Conservation (phyloP, 1,140 invertebrate genomes). For the Acromyrmex heyeri region DNA sequence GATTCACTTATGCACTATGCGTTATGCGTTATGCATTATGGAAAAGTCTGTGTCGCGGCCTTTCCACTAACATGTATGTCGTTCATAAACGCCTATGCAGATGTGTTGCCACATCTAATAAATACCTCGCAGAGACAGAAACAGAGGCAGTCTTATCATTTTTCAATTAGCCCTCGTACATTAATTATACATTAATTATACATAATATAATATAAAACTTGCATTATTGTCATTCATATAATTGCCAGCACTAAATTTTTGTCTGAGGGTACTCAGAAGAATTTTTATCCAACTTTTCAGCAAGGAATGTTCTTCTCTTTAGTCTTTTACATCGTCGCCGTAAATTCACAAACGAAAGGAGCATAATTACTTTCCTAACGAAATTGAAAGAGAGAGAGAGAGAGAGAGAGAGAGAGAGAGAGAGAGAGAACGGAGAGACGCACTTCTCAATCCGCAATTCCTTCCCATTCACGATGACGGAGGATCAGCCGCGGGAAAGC, state of each 20-base stretch:
- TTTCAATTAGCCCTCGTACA: too few relatives aligned
- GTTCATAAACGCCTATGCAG: too few relatives aligned
- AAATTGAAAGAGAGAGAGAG: slow-evolving; percentile 28
- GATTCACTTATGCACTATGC: too few relatives aligned
- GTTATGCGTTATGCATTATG: too few relatives aligned
- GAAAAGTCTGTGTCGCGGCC: too few relatives aligned
- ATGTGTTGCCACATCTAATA: too few relatives aligned
- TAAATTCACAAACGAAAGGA: slow-evolving; percentile 7
- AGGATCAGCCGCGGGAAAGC: slow-evolving; percentile 78
- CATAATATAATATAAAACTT: too few relatives aligned
- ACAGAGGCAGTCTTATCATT: too few relatives aligned
- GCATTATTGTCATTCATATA: too few relatives aligned
- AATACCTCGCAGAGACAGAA: too few relatives aligned
- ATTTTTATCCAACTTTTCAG: background rate
- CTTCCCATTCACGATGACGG: slow-evolving; percentile 69
- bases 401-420: background rate
- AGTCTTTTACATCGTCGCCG: background rate
- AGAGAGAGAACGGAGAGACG: slow-evolving; percentile 42
- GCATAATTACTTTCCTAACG: slow-evolving; percentile 62
- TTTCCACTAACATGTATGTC: too few relatives aligned
- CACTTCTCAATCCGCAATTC: slow-evolving; percentile 47
- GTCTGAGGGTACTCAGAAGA: background rate
- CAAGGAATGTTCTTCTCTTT: slow-evolving; percentile 19
- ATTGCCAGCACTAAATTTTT: background rate
- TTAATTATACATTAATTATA: too few relatives aligned